phyloP scores from a whole-genome alignment of 2,113 vertebrate genomes.

The Elgaria multicarinata region DNA sequence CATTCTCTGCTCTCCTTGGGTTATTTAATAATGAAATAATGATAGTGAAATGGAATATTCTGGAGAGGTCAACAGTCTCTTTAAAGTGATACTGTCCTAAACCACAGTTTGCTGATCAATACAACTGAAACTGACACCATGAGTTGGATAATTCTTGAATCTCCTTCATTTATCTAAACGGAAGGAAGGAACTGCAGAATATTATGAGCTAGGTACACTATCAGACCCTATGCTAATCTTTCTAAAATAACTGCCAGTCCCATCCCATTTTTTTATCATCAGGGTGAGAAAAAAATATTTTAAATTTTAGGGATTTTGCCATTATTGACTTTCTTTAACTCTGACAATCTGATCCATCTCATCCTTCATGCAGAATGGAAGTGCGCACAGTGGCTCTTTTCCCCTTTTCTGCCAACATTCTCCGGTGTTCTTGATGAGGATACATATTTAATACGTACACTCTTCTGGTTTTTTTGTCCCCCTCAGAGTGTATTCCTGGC shows the following conservation, averaged over 20 bases:
- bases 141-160: neutral
- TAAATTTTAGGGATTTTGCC: neutral
- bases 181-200: neutral
- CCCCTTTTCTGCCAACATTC: neutral
- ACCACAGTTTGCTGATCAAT: slow-evolving; percentile 22
- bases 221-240: neutral
- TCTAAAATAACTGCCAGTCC: neutral
- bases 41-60: neutral
- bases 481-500: neutral
- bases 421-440: neutral
- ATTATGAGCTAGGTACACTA: neutral
- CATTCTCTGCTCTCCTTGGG: neutral
- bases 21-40: neutral
- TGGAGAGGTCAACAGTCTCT: slow-evolving; percentile 6
- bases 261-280: neutral
- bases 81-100: slow-evolving; percentile 14
- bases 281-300: neutral
- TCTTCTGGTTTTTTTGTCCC: neutral
- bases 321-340: neutral
- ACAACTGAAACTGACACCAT: neutral
- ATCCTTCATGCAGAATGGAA: neutral
- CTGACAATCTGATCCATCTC: neutral
- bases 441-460: neutral
- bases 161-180: neutral
- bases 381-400: neutral